These are phyloP conservation scores for Gymnogyps californianus DNA, from an alignment of 2,113 vertebrate genomes.

Conservation along the genomic window DNA sequence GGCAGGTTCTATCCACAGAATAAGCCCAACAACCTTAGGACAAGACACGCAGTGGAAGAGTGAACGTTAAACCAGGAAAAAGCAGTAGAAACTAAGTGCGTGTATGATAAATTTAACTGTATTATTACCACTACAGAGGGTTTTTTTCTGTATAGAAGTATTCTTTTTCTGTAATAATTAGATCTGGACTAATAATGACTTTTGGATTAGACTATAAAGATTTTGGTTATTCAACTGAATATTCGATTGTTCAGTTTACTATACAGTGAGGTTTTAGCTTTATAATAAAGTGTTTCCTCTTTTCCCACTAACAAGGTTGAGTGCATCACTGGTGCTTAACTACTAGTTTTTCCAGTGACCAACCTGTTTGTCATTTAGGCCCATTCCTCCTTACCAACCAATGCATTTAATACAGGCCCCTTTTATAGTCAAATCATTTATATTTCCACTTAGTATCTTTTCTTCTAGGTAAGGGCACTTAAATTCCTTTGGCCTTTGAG, in stretches of 20 bases:
- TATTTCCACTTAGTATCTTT: neutral
- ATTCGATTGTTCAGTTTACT: neutral
- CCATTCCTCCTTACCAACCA: neutral
- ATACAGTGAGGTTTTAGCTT: neutral
- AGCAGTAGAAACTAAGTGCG: neutral
- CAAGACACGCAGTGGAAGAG: neutral
- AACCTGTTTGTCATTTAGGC: neutral
- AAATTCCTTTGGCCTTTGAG: neutral
- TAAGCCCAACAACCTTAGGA: neutral
- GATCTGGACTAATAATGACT: neutral
- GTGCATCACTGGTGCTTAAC: neutral
- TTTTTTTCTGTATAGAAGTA: neutral
- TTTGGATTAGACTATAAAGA: neutral
- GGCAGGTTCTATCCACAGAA: neutral
- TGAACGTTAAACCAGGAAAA: neutral
- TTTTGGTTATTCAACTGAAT: neutral
- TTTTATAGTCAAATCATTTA: neutral
- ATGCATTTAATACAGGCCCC: neutral
- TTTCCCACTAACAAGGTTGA: neutral
- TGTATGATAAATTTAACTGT: neutral
- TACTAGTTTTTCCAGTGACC: neutral
- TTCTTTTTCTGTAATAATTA: neutral
- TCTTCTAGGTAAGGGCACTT: neutral
- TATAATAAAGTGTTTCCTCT: neutral
- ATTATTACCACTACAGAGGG: neutral